phyloP scores from a whole-genome alignment of 1,140 invertebrate genomes.

The Phortica variegata region DNA sequence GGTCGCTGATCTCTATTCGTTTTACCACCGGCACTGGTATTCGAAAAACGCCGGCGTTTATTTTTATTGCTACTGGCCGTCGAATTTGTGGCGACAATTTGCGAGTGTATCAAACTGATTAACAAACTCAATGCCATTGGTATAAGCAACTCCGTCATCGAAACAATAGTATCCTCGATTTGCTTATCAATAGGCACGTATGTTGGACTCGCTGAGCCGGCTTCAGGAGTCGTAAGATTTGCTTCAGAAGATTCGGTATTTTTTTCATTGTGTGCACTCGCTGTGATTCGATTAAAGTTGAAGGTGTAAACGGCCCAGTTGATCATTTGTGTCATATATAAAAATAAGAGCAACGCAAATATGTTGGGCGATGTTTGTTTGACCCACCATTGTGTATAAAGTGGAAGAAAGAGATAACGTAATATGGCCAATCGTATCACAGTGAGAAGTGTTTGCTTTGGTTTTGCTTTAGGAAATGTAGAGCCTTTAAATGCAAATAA shows the following conservation, averaged over 20 bases:
- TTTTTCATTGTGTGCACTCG: background rate
- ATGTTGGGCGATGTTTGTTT: slow-evolving; percentile 77
- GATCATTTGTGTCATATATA: slow-evolving; percentile 75
- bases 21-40: slow-evolving; percentile 34
- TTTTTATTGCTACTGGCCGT: slow-evolving; percentile 44
- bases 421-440: slow-evolving; percentile 78
- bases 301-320: slow-evolving; percentile 67
- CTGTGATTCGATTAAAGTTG: slow-evolving; percentile 53
- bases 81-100: slow-evolving; percentile 78
- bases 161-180: slow-evolving; percentile 36
- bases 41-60: slow-evolving; percentile 47
- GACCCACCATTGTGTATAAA: slow-evolving; percentile 84
- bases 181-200: too few species aligned
- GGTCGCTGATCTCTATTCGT: slow-evolving; percentile 45
- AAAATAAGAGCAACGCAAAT: slow-evolving; percentile 70
- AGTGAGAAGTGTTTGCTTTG: slow-evolving; percentile 81
- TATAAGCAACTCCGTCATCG: slow-evolving; percentile 63
- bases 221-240: slow-evolving; percentile 15
- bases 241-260: too few species aligned
- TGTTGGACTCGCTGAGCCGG: background rate
- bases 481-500: slow-evolving; percentile 67
- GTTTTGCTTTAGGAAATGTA: slow-evolving; percentile 91
- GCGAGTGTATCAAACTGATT: slow-evolving; percentile 84
- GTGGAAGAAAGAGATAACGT: slow-evolving; percentile 78
- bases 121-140: slow-evolving; percentile 79